These are phyloP conservation scores for Cephus cinctus DNA, from an alignment of 1,140 invertebrate species.

Conservation along the genomic window DNA sequence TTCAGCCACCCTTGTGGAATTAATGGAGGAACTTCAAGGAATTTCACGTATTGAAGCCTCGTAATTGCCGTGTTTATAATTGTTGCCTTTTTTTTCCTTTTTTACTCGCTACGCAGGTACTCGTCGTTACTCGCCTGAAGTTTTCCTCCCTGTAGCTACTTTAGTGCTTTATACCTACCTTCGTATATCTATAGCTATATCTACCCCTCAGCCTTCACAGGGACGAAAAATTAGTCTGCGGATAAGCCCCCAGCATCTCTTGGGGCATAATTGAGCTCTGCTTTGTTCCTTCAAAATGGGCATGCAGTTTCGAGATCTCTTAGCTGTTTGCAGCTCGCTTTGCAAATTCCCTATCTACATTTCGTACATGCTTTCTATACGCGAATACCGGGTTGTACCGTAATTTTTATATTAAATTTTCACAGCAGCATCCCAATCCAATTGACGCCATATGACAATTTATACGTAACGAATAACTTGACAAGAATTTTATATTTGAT, in stretches of 20 bases:
- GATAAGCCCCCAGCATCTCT: neutral
- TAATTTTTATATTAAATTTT: no score
- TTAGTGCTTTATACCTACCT: conserved; percentile 7
- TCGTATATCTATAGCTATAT: neutral
- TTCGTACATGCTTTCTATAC: no score
- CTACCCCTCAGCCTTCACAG: neutral
- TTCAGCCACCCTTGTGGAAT: neutral
- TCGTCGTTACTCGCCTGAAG: neutral
- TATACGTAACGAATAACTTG: no score
- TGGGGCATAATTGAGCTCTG: neutral
- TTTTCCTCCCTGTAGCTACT: conserved; percentile 8
- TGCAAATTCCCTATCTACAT: no score
- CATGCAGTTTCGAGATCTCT: no score
- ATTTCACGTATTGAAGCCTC: conserved; percentile 8
- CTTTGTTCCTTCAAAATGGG: no score
- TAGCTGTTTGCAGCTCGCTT: no score
- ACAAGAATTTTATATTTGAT: no score
- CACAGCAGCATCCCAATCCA: no score
- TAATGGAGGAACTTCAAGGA: neutral
- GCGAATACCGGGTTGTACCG: no score
- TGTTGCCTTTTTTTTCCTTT: no score
- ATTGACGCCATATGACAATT: no score
- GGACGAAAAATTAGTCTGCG: conserved; percentile 14
- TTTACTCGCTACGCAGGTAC: conserved; percentile 1
- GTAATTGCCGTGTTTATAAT: conserved; percentile 19